Evolutionary conservation across 2,113 vertebrate genomes (phyloP), one percentile per base, ranked within the genome.

Genomic region (Myrmophylax atrothorax): DNA sequence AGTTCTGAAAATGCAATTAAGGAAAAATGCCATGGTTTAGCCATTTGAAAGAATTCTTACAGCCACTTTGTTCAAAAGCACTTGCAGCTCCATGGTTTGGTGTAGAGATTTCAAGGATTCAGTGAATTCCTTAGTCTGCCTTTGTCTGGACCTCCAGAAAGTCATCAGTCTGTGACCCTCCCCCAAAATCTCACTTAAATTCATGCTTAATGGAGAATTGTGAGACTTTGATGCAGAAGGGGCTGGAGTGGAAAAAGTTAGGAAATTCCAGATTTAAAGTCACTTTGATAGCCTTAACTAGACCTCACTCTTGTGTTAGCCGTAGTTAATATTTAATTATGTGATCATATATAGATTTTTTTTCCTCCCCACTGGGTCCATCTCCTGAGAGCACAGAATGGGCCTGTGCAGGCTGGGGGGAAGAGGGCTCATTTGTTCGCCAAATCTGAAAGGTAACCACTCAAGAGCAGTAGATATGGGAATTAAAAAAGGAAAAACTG

Each of bases 1-100:
- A 96, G 92, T 75, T 94, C 92, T 95, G 95, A 96, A 96, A 96
- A 97, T 80, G 88, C 72, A 95, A 78, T 95, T 93, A 96, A 90
- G 85, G 88, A 70, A 84, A 90, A 95, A 94, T 52, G 40, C 63
- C 82, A 59, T 38, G 68, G 62, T 60, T 93, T 68, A 85, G 79
- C 60, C 82, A 70, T 90, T 83, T 84, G 68, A 86, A 91, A 81
- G 52, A 78, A 88, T 88, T 68, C 68, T 84, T 86, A 20, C 19
- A 74, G 74, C 33, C 42, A n/a, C 23, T 92, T 90, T 59, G 47
- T 60, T 90, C 59, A 86, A 93, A 94, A 81, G 29, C 38, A 16
- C 29, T 78, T 60, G 35, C 24, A 67, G 31, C 22, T 58, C 72
- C 9, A 6, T 67, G 47, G 14, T 92, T 93, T 78, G 47, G 24